Conservation (phyloP, 2,797 vertebrate species). For the Eurystomus glaucurus region DNA sequence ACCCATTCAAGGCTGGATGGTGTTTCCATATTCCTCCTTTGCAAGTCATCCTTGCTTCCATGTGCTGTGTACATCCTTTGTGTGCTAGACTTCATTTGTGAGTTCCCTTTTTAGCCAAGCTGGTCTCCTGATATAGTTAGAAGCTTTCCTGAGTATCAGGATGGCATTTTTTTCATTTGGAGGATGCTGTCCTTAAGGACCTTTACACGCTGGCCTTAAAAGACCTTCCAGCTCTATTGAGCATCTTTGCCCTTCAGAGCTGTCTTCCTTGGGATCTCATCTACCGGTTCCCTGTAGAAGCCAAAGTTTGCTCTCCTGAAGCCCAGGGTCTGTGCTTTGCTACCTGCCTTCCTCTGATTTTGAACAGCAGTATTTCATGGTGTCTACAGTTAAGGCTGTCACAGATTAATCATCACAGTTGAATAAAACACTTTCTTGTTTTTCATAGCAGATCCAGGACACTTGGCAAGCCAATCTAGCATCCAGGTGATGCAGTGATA, state of each 20-base stretch:
- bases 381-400: neutral
- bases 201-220: neutral
- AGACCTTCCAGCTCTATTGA: neutral
- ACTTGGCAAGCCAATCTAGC: neutral
- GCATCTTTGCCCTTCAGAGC: neutral
- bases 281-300: neutral
- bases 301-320: neutral
- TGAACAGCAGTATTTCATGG: neutral
- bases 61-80: neutral
- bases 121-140: neutral
- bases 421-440: neutral
- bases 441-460: neutral
- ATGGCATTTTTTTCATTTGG: neutral
- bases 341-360: neutral
- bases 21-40: neutral
- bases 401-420: neutral
- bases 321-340: neutral
- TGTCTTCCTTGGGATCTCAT: neutral
- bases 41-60: neutral
- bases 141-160: neutral
- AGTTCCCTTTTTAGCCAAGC: neutral
- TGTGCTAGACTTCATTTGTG: neutral
- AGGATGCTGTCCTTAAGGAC: neutral
- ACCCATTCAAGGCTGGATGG: neutral
- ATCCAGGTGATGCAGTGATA: neutral